Evolutionary conservation across 1,140 invertebrate species (phyloP), one percentile per base, ranked within the genome.

Genomic region (Leptonema lineaticorne): DNA sequence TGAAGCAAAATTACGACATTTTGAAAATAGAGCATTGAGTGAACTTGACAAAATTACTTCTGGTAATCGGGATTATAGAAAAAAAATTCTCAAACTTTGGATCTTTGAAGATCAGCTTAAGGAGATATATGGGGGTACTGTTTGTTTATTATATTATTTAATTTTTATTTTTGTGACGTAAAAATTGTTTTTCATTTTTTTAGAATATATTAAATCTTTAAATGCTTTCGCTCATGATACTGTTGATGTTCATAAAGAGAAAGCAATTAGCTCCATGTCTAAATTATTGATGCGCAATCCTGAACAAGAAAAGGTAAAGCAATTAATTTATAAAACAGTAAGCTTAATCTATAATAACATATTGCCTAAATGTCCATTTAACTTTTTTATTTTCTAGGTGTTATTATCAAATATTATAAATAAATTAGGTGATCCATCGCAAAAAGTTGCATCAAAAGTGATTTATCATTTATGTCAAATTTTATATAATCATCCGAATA

Each of bases 381-480:
- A n/a, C 18, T 16, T 28, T 27, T 58, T 28, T 28, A 7, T 58
- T 9, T 81, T 83, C 26, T 82, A 94, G 84, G 86, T 90, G 76
- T 77, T 98, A 24, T 77, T 99, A 2, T 83, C 85, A 0, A 85
- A 90, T 74, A 79, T 99, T 24, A 89, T 98, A 0, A 99, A 99
- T 76, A 99, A 99, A 83, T 83, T 99, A 14, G 97, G 97, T 41
- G 96, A 99, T 82, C 95, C 96, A 1, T 85, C 86, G 0, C 86
- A 90, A 67, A 92, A 93, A 78, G 87, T 98, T 0, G 93, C 92
- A 0, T 91, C 95, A 0, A 94, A 94, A 80, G 88, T 91, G 0
- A 86, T 94, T 33, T 92, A 93, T 79, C 89, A 93, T 73, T 81
- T 99, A n/a, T 89, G 87, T 45, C 90, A 92, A 75, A 77, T 98